Evolutionary conservation across 2,113 vertebrate genomes (phyloP), one percentile per base, ranked within the genome.

Genomic region (Archocentrus centrarchus): DNA sequence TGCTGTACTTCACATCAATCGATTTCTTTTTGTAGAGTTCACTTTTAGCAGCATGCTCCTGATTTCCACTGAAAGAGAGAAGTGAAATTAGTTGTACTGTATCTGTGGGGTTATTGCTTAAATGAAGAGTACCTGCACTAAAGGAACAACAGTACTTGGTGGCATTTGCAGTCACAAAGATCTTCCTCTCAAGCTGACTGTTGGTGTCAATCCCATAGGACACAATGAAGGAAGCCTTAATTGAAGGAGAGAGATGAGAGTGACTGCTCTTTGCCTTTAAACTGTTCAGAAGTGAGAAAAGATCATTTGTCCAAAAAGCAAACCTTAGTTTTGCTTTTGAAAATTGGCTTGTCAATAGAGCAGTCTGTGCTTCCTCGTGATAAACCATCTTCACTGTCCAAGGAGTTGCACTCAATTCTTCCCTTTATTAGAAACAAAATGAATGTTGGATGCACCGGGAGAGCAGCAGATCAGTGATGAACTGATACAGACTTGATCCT

Each of bases 1-100:
- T 92, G 84, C 89, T 93, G 87, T 95, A 96, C 75, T 96, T 96
- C 24, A 96, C 95, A 79, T 64, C 70, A 39, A 96, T 94, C 4
- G 0, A 30, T 73, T 83, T 91, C 1, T 0, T 76, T 86, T 44
- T 78, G 75, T 82, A 86, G 6, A 91, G 88, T 37, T 91, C 59
- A 14, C 88, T 94, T 6, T 13, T 13, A 1, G 0, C 0, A 1
- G 88, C 63, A 59, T 95, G 93, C 1, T 63, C 3, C 6, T 60
- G 55, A 82, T 96, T 96, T 32, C 90, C 93, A 91, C 96, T 96
- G 57, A 59, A 83, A 90, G 15, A 86, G 4, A 83, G 8, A 5
- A 14, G 44, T 32, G 7, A n/a, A 64, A 44, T 35, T 6, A 47
- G 59, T 60, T 60, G 27, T 60, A 32, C 27, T 30, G 14, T 60